Evolutionary conservation across 2,113 vertebrate species (phyloP).

Genomic region (Rhabdornis inornatus): DNA sequence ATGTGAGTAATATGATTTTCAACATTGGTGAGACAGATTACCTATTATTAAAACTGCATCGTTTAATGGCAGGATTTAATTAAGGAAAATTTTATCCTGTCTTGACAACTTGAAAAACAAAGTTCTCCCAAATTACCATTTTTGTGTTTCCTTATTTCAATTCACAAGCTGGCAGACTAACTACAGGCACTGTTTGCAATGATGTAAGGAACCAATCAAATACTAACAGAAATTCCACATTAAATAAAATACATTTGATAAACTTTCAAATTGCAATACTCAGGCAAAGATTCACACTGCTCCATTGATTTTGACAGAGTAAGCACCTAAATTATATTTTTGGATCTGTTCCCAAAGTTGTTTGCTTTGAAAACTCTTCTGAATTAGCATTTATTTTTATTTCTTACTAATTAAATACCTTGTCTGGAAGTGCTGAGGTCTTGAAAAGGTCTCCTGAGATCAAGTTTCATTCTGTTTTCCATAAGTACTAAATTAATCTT

Average conservation of each 20-base stretch:
- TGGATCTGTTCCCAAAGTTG: background rate
- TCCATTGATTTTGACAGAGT: background rate
- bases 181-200: background rate
- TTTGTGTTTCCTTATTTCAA: background rate
- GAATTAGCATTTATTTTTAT: background rate
- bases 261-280: background rate
- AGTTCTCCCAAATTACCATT: background rate
- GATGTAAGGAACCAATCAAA: background rate
- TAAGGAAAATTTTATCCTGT: background rate
- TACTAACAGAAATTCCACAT: background rate
- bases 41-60: background rate
- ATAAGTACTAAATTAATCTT: background rate
- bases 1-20: background rate
- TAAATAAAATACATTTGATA: background rate
- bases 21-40: background rate
- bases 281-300: background rate
- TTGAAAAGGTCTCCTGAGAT: background rate
- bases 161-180: background rate
- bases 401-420: background rate
- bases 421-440: background rate
- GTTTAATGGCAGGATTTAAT: background rate
- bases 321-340: background rate
- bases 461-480: background rate
- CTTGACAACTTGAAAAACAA: background rate
- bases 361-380: background rate